Percentiles rank a stretch among this genome's conserved stretches.
Conservation (phyloP, 2,888 invertebrate species). For the Perdita meconis region DNA sequence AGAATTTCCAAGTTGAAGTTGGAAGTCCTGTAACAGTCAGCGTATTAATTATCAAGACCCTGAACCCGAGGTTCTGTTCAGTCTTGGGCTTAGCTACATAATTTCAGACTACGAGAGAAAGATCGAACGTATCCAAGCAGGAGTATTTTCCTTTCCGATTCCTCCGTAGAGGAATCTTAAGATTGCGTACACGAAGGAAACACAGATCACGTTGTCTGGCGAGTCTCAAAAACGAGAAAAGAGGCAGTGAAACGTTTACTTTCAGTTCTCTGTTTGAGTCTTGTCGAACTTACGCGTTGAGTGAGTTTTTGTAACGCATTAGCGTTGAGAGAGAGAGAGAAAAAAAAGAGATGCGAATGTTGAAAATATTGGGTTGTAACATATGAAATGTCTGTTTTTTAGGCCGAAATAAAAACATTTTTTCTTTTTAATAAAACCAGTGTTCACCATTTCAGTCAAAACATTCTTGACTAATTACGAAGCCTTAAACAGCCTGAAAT, state of each 20-base stretch:
- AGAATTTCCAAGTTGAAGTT: background rate
- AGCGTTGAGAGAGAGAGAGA: background rate
- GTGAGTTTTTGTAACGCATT: background rate
- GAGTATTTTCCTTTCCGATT: background rate
- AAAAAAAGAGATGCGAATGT: background rate
- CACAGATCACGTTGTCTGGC: background rate
- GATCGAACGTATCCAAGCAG: background rate
- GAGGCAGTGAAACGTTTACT: background rate
- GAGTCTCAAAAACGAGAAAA: background rate
- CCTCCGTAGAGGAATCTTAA: too few relatives aligned
- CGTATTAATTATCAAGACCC: background rate
- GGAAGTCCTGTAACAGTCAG: background rate
- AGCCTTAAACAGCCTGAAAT: too few relatives aligned
- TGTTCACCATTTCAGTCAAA: background rate
- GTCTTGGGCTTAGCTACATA: background rate
- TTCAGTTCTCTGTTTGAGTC: background rate
- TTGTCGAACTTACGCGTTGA: too few relatives aligned
- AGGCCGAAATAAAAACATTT: background rate
- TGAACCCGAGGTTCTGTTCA: background rate
- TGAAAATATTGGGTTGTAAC: slow-evolving; percentile 10
- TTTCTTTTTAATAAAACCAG: background rate
- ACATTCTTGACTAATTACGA: too few relatives aligned
- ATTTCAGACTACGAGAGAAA: background rate
- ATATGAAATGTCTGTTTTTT: background rate
- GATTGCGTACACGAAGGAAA: background rate